Evolutionary conservation across 2,797 vertebrate species (phyloP).

Genomic region (Percopsis omiscomaycus): DNA sequence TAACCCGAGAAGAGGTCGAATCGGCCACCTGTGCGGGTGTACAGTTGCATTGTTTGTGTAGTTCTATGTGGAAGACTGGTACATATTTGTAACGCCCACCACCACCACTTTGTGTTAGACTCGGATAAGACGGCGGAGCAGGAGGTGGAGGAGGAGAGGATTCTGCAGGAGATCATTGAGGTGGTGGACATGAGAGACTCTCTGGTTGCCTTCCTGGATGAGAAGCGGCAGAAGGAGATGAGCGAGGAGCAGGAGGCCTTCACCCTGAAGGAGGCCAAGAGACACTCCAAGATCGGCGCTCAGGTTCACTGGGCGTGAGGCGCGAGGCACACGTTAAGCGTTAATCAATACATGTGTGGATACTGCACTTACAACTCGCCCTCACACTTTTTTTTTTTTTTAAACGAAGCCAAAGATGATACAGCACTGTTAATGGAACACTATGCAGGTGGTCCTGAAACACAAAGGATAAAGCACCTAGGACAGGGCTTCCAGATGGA

Average conservation of each 20-base stretch:
- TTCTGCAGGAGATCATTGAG: conserved; percentile 83
- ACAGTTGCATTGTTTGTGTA: too few relatives aligned
- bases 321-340: neutral
- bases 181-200: conserved; percentile 88
- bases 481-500: neutral
- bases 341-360: conserved; percentile 7
- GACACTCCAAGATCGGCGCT: conserved; percentile 61
- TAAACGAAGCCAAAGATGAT: conserved; percentile 65
- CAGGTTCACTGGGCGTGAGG: conserved; percentile 77
- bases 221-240: conserved; percentile 86
- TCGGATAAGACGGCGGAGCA: conserved; percentile 78
- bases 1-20: neutral
- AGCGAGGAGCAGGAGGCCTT: conserved; percentile 63
- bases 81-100: too few relatives aligned
- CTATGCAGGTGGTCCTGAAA: neutral
- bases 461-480: neutral
- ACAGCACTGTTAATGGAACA: conserved; percentile 14
- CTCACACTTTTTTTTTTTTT: conserved; percentile 21
- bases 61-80: too few relatives aligned
- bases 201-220: conserved; percentile 87
- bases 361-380: neutral
- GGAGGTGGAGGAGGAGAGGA: conserved; percentile 71
- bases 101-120: conserved; percentile 64
- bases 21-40: too few relatives aligned
- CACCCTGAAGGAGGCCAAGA: conserved; percentile 72